Percentiles rank a stretch among this genome's conserved stretches.
These are phyloP conservation scores for Atta colombica DNA, from an alignment of 1,140 invertebrate species.

Conservation along the genomic window DNA sequence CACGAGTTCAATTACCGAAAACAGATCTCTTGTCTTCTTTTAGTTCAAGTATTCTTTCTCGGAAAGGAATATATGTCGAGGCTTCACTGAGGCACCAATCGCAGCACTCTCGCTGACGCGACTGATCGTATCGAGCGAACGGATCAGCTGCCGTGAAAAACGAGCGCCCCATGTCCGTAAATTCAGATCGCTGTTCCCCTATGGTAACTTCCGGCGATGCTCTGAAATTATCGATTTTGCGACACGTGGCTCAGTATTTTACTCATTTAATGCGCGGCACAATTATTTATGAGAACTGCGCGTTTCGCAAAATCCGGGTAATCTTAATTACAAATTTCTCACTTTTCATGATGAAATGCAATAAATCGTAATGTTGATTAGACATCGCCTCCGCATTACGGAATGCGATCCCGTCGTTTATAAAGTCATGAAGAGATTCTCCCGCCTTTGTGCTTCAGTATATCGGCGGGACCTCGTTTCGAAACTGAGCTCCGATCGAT, in stretches of 20 bases:
- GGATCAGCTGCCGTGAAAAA: neutral
- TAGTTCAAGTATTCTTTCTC: neutral
- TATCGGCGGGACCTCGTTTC: neutral
- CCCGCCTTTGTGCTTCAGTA: neutral
- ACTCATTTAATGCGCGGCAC: neutral
- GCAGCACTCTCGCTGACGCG: neutral
- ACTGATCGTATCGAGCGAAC: neutral
- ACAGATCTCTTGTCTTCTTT: too few species aligned
- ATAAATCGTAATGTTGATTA: neutral
- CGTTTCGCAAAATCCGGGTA: neutral
- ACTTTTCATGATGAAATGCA: neutral
- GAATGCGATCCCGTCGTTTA: neutral
- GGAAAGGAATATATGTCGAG: neutral
- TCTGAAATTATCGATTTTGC: slow-evolving; percentile 50
- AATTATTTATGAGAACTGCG: neutral
- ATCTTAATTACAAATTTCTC: slow-evolving; percentile 49
- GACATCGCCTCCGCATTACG: too few species aligned
- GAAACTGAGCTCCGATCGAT: neutral
- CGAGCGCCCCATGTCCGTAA: neutral
- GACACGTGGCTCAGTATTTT: slow-evolving; percentile 5
- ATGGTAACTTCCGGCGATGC: slow-evolving; percentile 19
- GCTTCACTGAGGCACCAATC: neutral
- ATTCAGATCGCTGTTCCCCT: neutral
- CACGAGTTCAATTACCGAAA: too few species aligned
- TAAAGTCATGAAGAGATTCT: neutral